Base-by-base conservation (phyloP, 2,797 vertebrate species). In the Onychomys arenicola region DNA sequence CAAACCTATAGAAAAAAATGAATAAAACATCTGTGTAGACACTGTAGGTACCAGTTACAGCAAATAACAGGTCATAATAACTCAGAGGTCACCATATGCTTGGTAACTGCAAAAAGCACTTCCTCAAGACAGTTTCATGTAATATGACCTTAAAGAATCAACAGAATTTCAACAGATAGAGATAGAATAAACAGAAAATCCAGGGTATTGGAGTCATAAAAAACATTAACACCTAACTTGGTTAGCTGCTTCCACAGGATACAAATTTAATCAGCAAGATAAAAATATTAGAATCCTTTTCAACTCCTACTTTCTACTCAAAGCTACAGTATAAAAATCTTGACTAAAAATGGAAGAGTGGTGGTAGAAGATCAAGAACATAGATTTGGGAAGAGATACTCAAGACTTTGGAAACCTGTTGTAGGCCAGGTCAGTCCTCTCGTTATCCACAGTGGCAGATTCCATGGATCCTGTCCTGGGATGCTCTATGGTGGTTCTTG, bases 1-100 rank as follows among this genome's bases (percentile, higher is more conserved):
- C 61, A 32, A 93, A 89, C 83, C 55, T 67, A 1, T 89, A 82
- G 27, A 57, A 69, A 85, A 96, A 89, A 52, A 77, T 82, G 37
- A 90, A 84, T 27, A 37, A 9, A 76, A 4, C 8, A 37, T 37
- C 21, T 90, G 6, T 49, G 87, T 81, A 69, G 43, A 85, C 3
- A 83, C 52, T 76, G 21, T 77, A 27, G 29, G 19, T 65, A 52
- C 1, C 12, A 0, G 12, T 59, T 52, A 93, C 34, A 65, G 40
- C n/a, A 94, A 87, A 27, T 17, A 65, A 82, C 9, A 71, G 6
- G 43, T n/a, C 80, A 29, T 73, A 82, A 29, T 37, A 93, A 93
- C 32, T 81, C 14, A 46, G 59, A 81, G 40, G 8, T 90, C 17
- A 7, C 17, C 19, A 29, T 57, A n/a, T 37, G 49, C 57, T 80